Conservation (phyloP, 2,113 vertebrate genomes). For the Paralichthys olivaceus region DNA sequence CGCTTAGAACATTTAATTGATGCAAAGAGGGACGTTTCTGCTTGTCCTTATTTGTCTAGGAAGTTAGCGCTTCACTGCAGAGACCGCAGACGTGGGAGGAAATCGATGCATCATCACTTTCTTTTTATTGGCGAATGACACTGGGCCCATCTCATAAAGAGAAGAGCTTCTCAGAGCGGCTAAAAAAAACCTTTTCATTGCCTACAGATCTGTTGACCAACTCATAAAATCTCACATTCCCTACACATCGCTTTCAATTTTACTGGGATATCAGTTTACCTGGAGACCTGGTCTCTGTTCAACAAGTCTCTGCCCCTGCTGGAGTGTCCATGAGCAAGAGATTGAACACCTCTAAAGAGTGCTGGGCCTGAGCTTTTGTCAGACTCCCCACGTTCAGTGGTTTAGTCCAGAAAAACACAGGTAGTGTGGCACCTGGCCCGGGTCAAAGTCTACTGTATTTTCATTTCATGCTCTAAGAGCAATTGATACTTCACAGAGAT, state of each 20-base stretch:
- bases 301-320: neutral
- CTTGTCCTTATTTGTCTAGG: neutral
- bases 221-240: slow-evolving; percentile 48
- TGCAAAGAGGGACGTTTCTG: neutral
- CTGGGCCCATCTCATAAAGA: slow-evolving; percentile 34
- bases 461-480: neutral
- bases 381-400: neutral
- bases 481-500: slow-evolving; percentile 61
- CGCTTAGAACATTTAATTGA: neutral
- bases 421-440: slow-evolving; percentile 18
- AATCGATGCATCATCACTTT: slow-evolving; percentile 22
- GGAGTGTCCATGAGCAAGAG: neutral
- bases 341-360: neutral
- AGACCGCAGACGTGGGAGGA: slow-evolving; percentile 29
- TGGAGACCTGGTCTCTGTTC: neutral
- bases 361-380: neutral
- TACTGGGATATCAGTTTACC: neutral
- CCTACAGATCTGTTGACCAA: slow-evolving; percentile 34
- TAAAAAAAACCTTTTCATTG: slow-evolving; percentile 26
- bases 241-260: slow-evolving; percentile 10
- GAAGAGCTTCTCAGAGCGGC: slow-evolving; percentile 7
- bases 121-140: slow-evolving; percentile 31
- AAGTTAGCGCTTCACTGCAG: slow-evolving; percentile 9
- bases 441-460: slow-evolving; percentile 46
- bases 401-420: slow-evolving; percentile 1